phyloP scores from a whole-genome alignment of 2,888 invertebrate species.

The Torymus auratus region DNA sequence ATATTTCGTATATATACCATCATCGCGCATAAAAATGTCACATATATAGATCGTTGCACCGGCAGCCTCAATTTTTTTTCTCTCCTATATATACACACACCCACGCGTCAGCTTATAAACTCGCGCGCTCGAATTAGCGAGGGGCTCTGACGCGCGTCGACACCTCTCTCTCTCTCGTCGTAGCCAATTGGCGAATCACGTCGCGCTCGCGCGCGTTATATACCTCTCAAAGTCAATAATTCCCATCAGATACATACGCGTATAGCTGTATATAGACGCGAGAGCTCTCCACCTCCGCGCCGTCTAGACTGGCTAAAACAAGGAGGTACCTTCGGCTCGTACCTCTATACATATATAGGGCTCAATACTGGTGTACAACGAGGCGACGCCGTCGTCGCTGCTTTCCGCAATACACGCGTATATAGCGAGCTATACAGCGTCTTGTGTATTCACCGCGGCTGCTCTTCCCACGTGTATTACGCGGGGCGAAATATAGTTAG shows the following conservation, averaged over 20 bases:
- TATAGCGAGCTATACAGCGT: neutral
- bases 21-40: too few relatives aligned
- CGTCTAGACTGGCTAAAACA: slow-evolving; percentile 54
- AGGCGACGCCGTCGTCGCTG: neutral
- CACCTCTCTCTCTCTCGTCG: slow-evolving; percentile 40
- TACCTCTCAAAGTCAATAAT: slow-evolving; percentile 55
- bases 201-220: slow-evolving; percentile 4
- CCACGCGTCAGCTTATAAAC: neutral
- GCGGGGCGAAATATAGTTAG: slow-evolving; percentile 42
- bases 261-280: too few relatives aligned
- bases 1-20: too few relatives aligned
- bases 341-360: neutral
- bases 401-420: slow-evolving; percentile 13
- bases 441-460: slow-evolving; percentile 57
- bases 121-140: slow-evolving; percentile 30
- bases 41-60: too few relatives aligned
- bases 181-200: slow-evolving; percentile 52
- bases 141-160: slow-evolving; percentile 25
- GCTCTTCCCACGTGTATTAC: slow-evolving; percentile 62
- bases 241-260: slow-evolving; percentile 37
- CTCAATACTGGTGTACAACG: too few relatives aligned
- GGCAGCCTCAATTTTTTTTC: neutral
- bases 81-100: neutral
- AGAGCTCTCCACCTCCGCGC: neutral
- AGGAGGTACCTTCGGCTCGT: slow-evolving; percentile 23